Base-by-base conservation (phyloP, 2,888 invertebrate species). In the Pachydiplax longipennis region DNA sequence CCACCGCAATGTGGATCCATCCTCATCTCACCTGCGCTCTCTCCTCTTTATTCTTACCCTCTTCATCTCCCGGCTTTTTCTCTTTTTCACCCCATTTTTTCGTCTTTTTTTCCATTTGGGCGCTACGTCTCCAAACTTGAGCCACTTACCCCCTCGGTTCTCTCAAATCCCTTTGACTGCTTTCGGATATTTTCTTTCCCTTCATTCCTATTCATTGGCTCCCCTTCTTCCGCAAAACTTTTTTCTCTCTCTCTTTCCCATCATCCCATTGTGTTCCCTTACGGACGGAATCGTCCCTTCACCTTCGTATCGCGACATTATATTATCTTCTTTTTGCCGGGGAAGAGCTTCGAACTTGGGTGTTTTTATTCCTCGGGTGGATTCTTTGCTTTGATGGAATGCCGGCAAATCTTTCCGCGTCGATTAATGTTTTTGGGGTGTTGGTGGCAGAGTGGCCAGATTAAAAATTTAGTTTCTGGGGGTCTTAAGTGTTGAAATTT, bases 171-270 rank as follows among this genome's bases (percentile, higher is more conserved):
- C 73, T 73, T 31, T 31, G 73, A 73, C n/a, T 73, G 25, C 25
- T 73, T 73, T 73, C 73, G 73, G 73, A 73, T 73, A 73, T 73
- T 73, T 73, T 73, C 73, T 73, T 58, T 25, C 87, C 31, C 37
- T 37, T 87, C 58, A 87, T 87, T 87, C 87, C 87, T 61, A 87
- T 87, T 87, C 87, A 87, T 87, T 87, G 61, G 61, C 87, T 87
- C 87, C 37, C 82, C 53, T 53, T 18, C 53, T 8, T 31, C 31
- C 12, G 73, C 73, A 3, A 31, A 73, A 73, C 22, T 73, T 73
- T 73, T 73, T 73, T 48, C 10, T 48, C 10, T 48, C 10, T 48
- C 48, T 48, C 65, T 25, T 65, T 31, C 73, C 25, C 25, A 31
- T 31, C 73, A 31, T 73, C 73, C 25, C 73, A 73, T 73, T 73